A percentile compares a stretch with the other conserved stretches of the same genome.
phyloP scores from a whole-genome alignment of 2,113 vertebrate genomes.

The Campylorhamphus procurvoides region DNA sequence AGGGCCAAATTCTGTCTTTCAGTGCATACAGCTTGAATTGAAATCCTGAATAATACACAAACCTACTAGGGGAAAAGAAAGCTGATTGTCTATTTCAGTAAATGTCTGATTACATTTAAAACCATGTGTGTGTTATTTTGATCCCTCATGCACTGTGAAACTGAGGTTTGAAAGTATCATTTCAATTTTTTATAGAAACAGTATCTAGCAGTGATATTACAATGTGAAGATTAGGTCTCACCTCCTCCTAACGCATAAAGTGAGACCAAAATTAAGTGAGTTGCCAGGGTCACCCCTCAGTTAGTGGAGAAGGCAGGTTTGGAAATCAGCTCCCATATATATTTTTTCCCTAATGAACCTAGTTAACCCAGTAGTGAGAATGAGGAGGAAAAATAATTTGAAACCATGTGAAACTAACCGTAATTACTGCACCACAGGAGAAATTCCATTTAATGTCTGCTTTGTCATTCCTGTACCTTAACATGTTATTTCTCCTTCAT shows the following conservation, averaged over 20 bases:
- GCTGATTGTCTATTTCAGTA: constrained; percentile 49
- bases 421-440: constrained; percentile 1
- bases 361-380: constrained; percentile 16
- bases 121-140: constrained; percentile 11
- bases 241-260: background rate
- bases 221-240: constrained; percentile 37
- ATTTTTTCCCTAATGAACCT: constrained; percentile 13
- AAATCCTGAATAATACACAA: constrained; percentile 54
- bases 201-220: constrained; percentile 8
- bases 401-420: background rate
- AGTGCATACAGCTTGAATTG: background rate
- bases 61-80: background rate
- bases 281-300: constrained; percentile 24
- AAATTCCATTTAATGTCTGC: constrained; percentile 14
- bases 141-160: constrained; percentile 17
- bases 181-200: constrained; percentile 36
- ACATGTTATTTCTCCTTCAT: background rate
- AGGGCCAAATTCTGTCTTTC: constrained; percentile 51
- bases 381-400: constrained; percentile 25
- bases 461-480: constrained; percentile 1
- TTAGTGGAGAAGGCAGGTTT: background rate
- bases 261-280: constrained; percentile 43
- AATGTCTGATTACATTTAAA: constrained; percentile 54
- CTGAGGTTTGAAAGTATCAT: background rate
- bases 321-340: background rate